These are phyloP conservation scores for Struthio camelus DNA, from an alignment of 2,113 vertebrate species.

Conservation along the genomic window DNA sequence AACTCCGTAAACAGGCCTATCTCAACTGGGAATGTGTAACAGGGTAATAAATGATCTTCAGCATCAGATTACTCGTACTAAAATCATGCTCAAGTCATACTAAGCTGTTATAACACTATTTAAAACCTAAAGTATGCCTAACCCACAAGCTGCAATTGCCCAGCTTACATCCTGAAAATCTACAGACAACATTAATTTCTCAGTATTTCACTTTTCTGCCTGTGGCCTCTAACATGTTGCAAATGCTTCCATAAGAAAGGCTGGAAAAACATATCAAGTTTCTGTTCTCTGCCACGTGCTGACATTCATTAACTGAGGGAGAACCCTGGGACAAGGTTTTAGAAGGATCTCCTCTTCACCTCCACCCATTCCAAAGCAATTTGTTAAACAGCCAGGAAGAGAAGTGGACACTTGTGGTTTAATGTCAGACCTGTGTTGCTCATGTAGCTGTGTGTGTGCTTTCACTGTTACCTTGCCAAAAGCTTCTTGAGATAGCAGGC, in stretches of 20 bases:
- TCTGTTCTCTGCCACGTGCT: constrained; percentile 50
- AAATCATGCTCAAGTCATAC: constrained; percentile 13
- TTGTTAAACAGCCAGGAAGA: constrained; percentile 35
- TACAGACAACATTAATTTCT: constrained; percentile 46
- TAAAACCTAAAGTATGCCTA: constrained; percentile 41
- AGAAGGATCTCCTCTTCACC: constrained; percentile 37
- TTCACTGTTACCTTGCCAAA: constrained; percentile 9
- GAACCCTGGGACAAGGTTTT: constrained; percentile 13
- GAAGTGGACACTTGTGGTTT: constrained; percentile 27
- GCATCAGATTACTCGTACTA: constrained; percentile 19
- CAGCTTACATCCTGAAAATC: constrained; percentile 37
- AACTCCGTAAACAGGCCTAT: neutral
- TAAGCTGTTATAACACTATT: constrained; percentile 45
- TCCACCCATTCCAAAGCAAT: constrained; percentile 11
- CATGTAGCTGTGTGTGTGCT: neutral
- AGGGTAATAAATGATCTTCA: constrained; percentile 40
- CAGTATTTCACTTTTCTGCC: constrained; percentile 30
- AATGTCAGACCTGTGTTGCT: neutral
- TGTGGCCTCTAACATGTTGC: constrained; percentile 44
- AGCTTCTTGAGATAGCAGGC: neutral
- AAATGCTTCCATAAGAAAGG: constrained; percentile 52
- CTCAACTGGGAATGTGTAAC: constrained; percentile 20
- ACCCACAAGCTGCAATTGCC: constrained; percentile 29
- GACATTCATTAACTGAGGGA: constrained; percentile 63
- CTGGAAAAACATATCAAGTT: constrained; percentile 58